phyloP scores from a whole-genome alignment of 2,113 vertebrate species.

The Salvelinus fontinalis region DNA sequence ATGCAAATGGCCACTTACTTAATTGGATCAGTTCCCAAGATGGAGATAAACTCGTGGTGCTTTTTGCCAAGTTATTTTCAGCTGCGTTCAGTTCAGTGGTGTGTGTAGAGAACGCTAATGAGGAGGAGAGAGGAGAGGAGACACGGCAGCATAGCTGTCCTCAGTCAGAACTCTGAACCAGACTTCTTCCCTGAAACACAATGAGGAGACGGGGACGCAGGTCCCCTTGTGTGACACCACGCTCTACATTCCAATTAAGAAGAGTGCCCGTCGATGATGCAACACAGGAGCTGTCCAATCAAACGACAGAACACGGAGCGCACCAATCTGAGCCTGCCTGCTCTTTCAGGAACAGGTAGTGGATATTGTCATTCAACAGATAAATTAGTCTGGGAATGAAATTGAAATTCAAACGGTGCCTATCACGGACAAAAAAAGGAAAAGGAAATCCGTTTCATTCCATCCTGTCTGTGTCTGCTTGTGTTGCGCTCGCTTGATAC shows the following conservation, averaged over 20 bases:
- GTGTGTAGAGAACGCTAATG: slow-evolving; percentile 68
- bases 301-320: neutral
- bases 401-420: slow-evolving; percentile 24
- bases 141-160: slow-evolving; percentile 38
- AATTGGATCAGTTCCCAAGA: slow-evolving; percentile 96
- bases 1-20: slow-evolving; percentile 94
- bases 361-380: slow-evolving; percentile 29
- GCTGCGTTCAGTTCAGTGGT: slow-evolving; percentile 76
- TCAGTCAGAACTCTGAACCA: slow-evolving; percentile 52
- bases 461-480: slow-evolving; percentile 38
- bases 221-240: slow-evolving; percentile 1
- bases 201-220: slow-evolving; percentile 13
- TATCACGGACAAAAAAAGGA: neutral
- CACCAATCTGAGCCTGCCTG: neutral
- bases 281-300: slow-evolving; percentile 39
- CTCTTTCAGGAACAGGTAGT: slow-evolving; percentile 29
- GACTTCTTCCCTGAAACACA: slow-evolving; percentile 40
- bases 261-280: slow-evolving; percentile 50
- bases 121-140: slow-evolving; percentile 59
- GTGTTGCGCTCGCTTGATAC: slow-evolving; percentile 54
- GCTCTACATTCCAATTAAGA: slow-evolving; percentile 40
- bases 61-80: slow-evolving; percentile 86
- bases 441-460: slow-evolving; percentile 27
- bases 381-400: slow-evolving; percentile 30
- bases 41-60: slow-evolving; percentile 84